Evolutionary conservation across 2,113 vertebrate species (phyloP).

Genomic region (Empidonax alnorum): DNA sequence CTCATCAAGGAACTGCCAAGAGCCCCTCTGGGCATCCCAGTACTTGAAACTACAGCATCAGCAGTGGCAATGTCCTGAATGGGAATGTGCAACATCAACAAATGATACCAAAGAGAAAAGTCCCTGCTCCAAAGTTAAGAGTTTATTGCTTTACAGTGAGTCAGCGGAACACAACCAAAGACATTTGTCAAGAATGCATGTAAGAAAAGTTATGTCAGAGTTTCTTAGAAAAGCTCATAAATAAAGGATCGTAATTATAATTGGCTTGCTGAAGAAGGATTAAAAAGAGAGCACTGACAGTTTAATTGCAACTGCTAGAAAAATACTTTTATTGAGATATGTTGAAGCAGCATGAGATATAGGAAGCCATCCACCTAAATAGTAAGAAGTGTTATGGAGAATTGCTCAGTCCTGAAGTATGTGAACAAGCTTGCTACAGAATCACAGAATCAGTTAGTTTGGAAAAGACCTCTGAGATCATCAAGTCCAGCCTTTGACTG

Average conservation of each 20-base stretch:
- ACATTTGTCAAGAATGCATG: not conserved
- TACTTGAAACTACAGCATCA: not conserved
- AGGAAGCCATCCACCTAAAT: not conserved
- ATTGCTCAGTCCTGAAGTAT: not conserved
- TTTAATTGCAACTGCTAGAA: not conserved
- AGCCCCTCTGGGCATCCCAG: not conserved
- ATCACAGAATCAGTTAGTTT: not conserved
- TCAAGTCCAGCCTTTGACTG: not conserved
- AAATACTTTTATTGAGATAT: not conserved
- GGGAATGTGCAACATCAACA: not conserved
- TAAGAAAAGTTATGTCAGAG: not conserved
- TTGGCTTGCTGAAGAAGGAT: not conserved
- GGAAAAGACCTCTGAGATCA: not conserved
- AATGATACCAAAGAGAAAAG: not conserved
- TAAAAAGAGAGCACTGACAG: not conserved
- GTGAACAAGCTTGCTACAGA: not conserved
- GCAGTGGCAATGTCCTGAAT: not conserved
- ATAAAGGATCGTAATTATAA: not conserved
- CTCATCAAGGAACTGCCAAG: not conserved
- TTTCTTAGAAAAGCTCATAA: not conserved
- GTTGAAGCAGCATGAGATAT: not conserved
- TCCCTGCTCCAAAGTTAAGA: not conserved
- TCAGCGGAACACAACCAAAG: not conserved
- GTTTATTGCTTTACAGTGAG: not conserved
- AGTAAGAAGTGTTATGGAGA: not conserved